phyloP scores from a whole-genome alignment of 2,113 vertebrate genomes.

The Circaetus cinerascens region DNA sequence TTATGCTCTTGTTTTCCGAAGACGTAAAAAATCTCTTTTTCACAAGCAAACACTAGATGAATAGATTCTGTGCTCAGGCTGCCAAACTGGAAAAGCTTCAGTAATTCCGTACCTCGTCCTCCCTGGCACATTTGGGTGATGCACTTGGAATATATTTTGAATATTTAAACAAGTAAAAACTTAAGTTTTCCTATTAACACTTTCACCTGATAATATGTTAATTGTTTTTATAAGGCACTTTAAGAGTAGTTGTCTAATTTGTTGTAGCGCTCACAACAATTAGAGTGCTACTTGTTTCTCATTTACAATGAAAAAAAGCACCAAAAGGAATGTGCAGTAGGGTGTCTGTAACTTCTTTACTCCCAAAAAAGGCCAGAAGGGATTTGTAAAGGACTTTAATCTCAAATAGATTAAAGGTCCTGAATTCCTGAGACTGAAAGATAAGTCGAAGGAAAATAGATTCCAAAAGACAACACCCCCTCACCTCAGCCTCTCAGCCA shows the following conservation, averaged over 20 bases:
- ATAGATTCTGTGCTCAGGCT: not conserved
- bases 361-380: slow-evolving; percentile 48
- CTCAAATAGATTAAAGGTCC: slow-evolving; percentile 61
- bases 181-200: not conserved
- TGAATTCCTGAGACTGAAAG: slow-evolving; percentile 60
- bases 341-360: slow-evolving; percentile 45
- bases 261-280: not conserved
- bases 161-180: slow-evolving; percentile 14
- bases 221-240: slow-evolving; percentile 32
- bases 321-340: slow-evolving; percentile 17
- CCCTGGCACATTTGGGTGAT: not conserved
- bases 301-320: not conserved
- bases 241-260: not conserved
- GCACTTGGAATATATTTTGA: not conserved
- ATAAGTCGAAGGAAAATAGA: slow-evolving; percentile 60
- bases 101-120: not conserved
- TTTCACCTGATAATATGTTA: slow-evolving; percentile 33
- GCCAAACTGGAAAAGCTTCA: not conserved
- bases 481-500: not conserved
- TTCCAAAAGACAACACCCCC: slow-evolving; percentile 50
- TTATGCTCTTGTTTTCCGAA: not conserved
- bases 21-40: not conserved
- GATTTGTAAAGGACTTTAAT: slow-evolving; percentile 63
- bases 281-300: slow-evolving; percentile 10
- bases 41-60: not conserved